A percentile compares a stretch with the other conserved stretches of the same genome.
phyloP scores from a whole-genome alignment of 2,888 invertebrate genomes.

The Amphipyra tragopoginis region DNA sequence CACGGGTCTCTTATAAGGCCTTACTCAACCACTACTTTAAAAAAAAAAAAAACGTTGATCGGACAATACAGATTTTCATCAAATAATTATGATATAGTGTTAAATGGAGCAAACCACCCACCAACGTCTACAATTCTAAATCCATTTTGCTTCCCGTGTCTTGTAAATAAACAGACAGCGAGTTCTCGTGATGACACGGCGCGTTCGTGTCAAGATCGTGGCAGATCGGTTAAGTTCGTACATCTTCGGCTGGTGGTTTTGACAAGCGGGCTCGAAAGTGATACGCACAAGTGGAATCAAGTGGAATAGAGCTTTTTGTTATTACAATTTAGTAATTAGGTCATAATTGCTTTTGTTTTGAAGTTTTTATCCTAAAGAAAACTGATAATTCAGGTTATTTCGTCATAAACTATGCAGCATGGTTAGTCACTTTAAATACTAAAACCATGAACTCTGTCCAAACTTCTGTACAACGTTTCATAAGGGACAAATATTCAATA shows the following conservation, averaged over 20 bases:
- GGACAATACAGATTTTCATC: no score
- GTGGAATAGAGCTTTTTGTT: conserved; percentile 25
- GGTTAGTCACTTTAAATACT: no score
- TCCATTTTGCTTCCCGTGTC: conserved; percentile 65
- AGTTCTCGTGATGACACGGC: conserved; percentile 58
- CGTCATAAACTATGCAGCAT: no score
- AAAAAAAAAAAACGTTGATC: no score
- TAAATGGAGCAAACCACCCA: conserved; percentile 38
- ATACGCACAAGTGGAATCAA: conserved; percentile 19
- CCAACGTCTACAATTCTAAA: conserved; percentile 61
- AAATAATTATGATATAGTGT: conserved; percentile 7
- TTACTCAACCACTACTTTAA: no score
- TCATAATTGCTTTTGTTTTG: neutral
- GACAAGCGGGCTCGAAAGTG: conserved; percentile 34
- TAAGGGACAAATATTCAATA: no score
- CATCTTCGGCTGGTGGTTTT: conserved; percentile 20
- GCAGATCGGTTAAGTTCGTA: conserved; percentile 51
- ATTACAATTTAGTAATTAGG: neutral
- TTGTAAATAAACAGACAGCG: conserved; percentile 63
- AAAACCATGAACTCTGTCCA: no score
- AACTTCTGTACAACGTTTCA: no score
- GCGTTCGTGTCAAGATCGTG: conserved; percentile 59
- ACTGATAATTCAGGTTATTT: no score
- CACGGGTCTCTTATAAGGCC: no score
- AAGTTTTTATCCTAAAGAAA: neutral